A percentile compares a stretch with the other conserved stretches of the same genome.
phyloP scores from a whole-genome alignment of 2,888 invertebrate species.

The Cephus nigrinus region DNA sequence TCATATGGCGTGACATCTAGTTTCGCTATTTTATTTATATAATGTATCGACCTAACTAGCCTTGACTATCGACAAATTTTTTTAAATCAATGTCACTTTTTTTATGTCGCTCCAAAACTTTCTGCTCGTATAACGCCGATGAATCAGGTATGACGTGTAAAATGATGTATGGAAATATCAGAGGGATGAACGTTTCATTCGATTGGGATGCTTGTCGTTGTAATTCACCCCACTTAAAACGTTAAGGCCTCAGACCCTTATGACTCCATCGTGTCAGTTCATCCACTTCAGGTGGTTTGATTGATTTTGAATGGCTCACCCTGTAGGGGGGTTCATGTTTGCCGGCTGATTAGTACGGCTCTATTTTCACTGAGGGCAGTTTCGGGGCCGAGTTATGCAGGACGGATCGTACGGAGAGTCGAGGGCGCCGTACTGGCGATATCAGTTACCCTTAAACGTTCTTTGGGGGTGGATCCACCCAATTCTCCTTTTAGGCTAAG shows the following conservation, averaged over 20 bases:
- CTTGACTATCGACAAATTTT: neutral
- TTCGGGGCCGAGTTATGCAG: slow-evolving; percentile 36
- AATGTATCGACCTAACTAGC: neutral
- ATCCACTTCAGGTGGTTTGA: slow-evolving; percentile 20
- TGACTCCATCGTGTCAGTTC: slow-evolving; percentile 1
- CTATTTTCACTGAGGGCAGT: slow-evolving; percentile 24
- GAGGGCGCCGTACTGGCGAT: slow-evolving; percentile 48
- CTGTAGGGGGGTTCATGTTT: slow-evolving; percentile 9
- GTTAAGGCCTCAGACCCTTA: neutral
- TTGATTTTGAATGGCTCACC: slow-evolving; percentile 7
- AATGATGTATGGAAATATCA: too few species aligned
- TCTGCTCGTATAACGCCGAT: neutral
- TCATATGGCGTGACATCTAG: neutral
- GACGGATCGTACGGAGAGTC: slow-evolving; percentile 38
- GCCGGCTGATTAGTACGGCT: slow-evolving; percentile 14
- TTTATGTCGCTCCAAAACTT: neutral
- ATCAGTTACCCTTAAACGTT: slow-evolving; percentile 55
- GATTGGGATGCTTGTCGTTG: neutral
- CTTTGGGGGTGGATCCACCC: slow-evolving; percentile 49
- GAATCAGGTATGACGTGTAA: neutral
- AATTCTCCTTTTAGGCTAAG: slow-evolving; percentile 18
- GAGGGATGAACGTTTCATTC: neutral
- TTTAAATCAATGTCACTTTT: neutral
- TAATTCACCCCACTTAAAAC: neutral
- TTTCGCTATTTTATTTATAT: neutral